Percentiles rank a stretch among this genome's conserved stretches.
phyloP scores from a whole-genome alignment of 2,113 vertebrate genomes.

The Bufo gargarizans region DNA sequence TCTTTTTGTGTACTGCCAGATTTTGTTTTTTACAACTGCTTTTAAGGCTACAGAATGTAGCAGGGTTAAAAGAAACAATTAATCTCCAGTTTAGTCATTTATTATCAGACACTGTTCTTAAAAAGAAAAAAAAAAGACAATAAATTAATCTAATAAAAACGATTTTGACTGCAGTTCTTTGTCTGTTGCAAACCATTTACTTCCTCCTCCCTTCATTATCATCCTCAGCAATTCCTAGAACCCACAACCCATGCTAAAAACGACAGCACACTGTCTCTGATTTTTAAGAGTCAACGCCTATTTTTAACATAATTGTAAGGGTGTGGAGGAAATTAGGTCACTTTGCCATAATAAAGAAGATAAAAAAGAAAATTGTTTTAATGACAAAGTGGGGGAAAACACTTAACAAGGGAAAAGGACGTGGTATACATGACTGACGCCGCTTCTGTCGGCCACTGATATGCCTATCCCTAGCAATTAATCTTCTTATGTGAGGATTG shows the following conservation, averaged over 20 bases:
- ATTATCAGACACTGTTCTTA: slow-evolving; percentile 10
- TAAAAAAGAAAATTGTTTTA: slow-evolving; percentile 49
- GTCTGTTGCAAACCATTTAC: background rate
- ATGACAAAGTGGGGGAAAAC: slow-evolving; percentile 48
- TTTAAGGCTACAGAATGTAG: slow-evolving; percentile 36
- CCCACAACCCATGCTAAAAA: background rate
- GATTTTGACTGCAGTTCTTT: slow-evolving; percentile 8
- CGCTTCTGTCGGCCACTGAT: slow-evolving; percentile 48
- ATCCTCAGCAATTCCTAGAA: slow-evolving; percentile 30
- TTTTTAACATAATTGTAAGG: slow-evolving; percentile 55
- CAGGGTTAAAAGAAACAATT: slow-evolving; percentile 39
- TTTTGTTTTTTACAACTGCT: slow-evolving; percentile 9
- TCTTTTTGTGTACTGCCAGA: background rate
- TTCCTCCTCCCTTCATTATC: background rate
- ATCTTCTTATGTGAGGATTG: slow-evolving; percentile 42
- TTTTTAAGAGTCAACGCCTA: slow-evolving; percentile 24
- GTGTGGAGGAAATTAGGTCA: slow-evolving; percentile 55
- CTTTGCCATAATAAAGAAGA: slow-evolving; percentile 54
- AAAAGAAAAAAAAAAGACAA: background rate
- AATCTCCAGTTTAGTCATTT: slow-evolving; percentile 15
- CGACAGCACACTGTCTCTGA: background rate
- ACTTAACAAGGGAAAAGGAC: slow-evolving; percentile 56
- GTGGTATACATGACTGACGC: slow-evolving; percentile 40
- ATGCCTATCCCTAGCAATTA: slow-evolving; percentile 34
- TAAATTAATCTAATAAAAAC: background rate